Evolutionary conservation across 2,888 invertebrate species (phyloP), one percentile per base, ranked within the genome.

Genomic region (Eurytoma adleriae): DNA sequence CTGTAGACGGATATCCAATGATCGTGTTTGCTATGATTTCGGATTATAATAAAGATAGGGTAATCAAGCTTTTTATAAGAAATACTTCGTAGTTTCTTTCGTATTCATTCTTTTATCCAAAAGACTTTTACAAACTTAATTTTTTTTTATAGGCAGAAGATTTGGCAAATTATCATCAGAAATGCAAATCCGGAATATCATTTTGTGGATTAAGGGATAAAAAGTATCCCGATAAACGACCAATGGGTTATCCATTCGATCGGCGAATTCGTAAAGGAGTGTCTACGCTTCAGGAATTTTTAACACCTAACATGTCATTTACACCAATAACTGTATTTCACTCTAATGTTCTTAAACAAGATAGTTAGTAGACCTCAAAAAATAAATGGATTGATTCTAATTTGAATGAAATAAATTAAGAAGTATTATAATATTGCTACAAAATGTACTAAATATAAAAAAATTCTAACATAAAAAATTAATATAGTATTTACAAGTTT

Each of bases 191-290:
- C 1, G 59, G 67, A 4, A 93, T 94, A 69, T 94, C 95, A 83
- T 96, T 94, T 90, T 96, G 96, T 85, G 96, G 96, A 1, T 91
- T 96, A n/a, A 93, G 93, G 72, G 95, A 96, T 90, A 92, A 93
- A 74, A 91, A 93, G 85, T 97, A 96, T 90, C 97, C 97, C 0
- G 97, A 97, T 91, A 92, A 93, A 61, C 93, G 95, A 77, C 91
- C 96, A 10, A 97, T 97, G 97, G 97, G 97, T 64, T 97, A 93
- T 92, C 97, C 97, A 13, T 95, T 95, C 92, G 94, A 95, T 89
- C 91, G 95, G 40, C 91, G 93, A 80, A 93, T 94, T 18, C 91
- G 93, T 0, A 87, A 89, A 30, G 92, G 93, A 0, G 94, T 93
- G 76, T 91, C 92, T 86, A 92, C 92, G 0, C 91, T 96, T 62